phyloP scores from a whole-genome alignment of 2,888 invertebrate species.

The Zelleria hepariella region DNA sequence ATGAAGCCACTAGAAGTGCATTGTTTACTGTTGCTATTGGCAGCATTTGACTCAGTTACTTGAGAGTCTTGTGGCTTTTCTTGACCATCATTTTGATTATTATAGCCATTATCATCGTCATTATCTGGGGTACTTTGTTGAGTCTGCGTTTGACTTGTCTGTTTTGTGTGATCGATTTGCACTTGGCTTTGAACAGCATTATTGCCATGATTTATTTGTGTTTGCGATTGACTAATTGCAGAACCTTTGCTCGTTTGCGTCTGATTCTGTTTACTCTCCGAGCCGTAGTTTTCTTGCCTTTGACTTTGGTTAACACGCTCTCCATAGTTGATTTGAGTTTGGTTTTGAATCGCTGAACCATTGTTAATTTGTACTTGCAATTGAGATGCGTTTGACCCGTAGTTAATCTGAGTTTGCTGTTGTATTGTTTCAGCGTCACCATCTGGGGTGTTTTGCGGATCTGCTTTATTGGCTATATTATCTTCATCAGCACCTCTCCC shows the following conservation, averaged over 20 bases:
- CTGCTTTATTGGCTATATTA: background rate
- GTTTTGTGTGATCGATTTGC: slow-evolving; percentile 37
- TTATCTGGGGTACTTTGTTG: slow-evolving; percentile 23
- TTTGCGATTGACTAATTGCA: slow-evolving; percentile 36
- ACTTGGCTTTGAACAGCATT: slow-evolving; percentile 36
- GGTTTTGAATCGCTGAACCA: slow-evolving; percentile 30
- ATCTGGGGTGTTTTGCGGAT: slow-evolving; percentile 4
- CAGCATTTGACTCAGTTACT: slow-evolving; percentile 5
- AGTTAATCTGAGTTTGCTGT: slow-evolving; percentile 33
- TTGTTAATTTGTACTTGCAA: slow-evolving; percentile 36
- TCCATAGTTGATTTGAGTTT: slow-evolving; percentile 37
- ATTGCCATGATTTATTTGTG: slow-evolving; percentile 32
- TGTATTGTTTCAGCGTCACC: slow-evolving; percentile 20
- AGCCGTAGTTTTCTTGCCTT: slow-evolving; percentile 7
- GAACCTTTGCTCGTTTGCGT: slow-evolving; percentile 32
- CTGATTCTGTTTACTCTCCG: slow-evolving; percentile 29
- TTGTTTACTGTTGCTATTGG: slow-evolving; percentile 10
- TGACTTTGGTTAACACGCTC: slow-evolving; percentile 18
- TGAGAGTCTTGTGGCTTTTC: slow-evolving; percentile 3
- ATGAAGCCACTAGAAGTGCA: slow-evolving; percentile 72
- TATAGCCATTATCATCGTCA: background rate
- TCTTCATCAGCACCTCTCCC: slow-evolving; percentile 24
- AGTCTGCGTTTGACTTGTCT: slow-evolving; percentile 35
- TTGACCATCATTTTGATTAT: background rate
- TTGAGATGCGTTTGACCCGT: slow-evolving; percentile 31